Conservation (phyloP, 2,888 invertebrate species). For the Chaitophorus viminalis region DNA sequence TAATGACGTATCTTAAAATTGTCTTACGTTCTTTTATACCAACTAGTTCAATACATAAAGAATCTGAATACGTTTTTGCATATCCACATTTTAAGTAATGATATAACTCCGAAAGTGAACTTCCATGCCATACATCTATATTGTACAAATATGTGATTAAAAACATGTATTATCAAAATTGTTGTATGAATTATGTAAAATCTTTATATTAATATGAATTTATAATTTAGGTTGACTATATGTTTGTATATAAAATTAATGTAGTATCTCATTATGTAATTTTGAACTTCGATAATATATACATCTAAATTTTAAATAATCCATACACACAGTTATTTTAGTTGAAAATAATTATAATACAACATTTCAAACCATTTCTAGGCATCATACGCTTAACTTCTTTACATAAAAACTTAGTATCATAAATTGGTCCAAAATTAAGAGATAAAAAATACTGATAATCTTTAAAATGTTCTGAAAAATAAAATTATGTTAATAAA, state of each 20-base stretch:
- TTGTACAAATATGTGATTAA: background rate
- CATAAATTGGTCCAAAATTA: slow-evolving; percentile 53
- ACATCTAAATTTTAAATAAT: background rate
- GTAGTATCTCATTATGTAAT: too few species aligned
- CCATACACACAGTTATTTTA: background rate
- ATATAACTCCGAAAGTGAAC: slow-evolving; percentile 46
- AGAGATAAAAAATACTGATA: slow-evolving; percentile 30
- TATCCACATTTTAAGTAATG: slow-evolving; percentile 38
- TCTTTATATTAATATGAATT: too few species aligned
- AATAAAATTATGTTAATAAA: background rate
- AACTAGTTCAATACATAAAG: background rate
- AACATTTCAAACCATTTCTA: slow-evolving; percentile 30
- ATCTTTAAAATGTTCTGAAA: slow-evolving; percentile 45
- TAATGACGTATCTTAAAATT: background rate
- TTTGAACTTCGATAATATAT: too few species aligned
- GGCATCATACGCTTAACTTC: slow-evolving; percentile 14
- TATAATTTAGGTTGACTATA: background rate
- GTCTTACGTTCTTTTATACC: slow-evolving; percentile 41
- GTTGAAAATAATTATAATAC: background rate
- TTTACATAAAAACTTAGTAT: slow-evolving; percentile 50
- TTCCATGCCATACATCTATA: slow-evolving; percentile 29
- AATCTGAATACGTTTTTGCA: background rate
- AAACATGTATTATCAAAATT: background rate
- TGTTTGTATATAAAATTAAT: too few species aligned
- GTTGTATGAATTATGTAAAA: background rate